Conservation (phyloP, 2,113 vertebrate species). For the Eretmodus cyanostictus region DNA sequence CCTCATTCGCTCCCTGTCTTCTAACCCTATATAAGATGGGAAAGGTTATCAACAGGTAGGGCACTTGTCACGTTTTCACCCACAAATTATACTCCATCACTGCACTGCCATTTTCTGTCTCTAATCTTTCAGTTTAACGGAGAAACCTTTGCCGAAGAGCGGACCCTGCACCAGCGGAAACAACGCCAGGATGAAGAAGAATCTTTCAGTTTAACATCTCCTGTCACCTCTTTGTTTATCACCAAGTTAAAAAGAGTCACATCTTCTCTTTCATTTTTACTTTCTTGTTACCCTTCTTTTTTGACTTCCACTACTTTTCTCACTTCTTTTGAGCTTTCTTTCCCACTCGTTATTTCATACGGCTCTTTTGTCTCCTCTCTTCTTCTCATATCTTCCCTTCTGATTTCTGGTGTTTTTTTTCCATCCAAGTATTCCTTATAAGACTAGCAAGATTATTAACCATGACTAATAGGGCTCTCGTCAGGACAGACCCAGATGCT, state of each 20-base stretch:
- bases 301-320: not conserved
- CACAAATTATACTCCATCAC: not conserved
- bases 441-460: slow-evolving; percentile 28
- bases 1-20: slow-evolving; percentile 2
- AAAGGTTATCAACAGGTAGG: not conserved
- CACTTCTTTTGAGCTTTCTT: not conserved
- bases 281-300: not conserved
- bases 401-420: not conserved
- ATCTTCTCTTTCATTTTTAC: not conserved
- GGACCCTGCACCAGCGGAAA: not conserved
- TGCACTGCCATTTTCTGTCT: not conserved
- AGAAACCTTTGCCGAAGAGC: not conserved
- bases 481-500: slow-evolving; percentile 31
- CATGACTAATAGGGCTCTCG: slow-evolving; percentile 46
- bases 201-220: not conserved
- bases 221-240: not conserved
- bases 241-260: not conserved
- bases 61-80: not conserved
- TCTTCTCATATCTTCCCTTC: not conserved
- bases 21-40: not conserved
- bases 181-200: not conserved
- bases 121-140: not conserved
- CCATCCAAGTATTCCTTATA: not conserved
- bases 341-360: not conserved
- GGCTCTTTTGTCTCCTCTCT: not conserved